phyloP scores from a whole-genome alignment of 2,113 vertebrate genomes.

The Empidonax traillii region DNA sequence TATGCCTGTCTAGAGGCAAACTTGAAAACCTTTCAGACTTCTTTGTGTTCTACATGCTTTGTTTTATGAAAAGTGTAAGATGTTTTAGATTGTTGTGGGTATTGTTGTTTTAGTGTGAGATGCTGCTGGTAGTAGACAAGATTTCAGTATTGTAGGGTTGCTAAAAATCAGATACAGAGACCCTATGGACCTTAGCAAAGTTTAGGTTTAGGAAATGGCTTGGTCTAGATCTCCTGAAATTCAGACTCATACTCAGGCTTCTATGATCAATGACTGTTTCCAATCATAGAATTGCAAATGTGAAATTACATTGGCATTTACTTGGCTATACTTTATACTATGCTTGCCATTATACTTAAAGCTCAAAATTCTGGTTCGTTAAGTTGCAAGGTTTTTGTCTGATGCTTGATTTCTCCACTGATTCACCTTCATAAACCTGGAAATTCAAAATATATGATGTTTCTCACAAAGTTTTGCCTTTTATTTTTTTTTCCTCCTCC shows the following conservation, averaged over 20 bases:
- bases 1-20: not conserved
- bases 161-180: not conserved
- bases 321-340: not conserved
- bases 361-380: not conserved
- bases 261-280: not conserved
- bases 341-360: not conserved
- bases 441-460: not conserved
- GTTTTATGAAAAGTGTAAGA: not conserved
- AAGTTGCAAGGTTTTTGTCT: not conserved
- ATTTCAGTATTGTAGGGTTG: not conserved
- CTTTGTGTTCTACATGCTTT: not conserved
- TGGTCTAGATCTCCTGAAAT: not conserved
- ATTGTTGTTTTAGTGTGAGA: not conserved
- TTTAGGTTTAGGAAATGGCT: not conserved
- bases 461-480: not conserved
- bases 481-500: not conserved
- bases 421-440: not conserved
- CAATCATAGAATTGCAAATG: not conserved
- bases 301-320: not conserved
- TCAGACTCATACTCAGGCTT: not conserved
- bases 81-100: not conserved
- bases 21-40: not conserved
- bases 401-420: not conserved
- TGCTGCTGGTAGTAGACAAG: not conserved
- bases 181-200: not conserved